Conservation (phyloP, 2,113 vertebrate species). For the Hippoglossus stenolepis region DNA sequence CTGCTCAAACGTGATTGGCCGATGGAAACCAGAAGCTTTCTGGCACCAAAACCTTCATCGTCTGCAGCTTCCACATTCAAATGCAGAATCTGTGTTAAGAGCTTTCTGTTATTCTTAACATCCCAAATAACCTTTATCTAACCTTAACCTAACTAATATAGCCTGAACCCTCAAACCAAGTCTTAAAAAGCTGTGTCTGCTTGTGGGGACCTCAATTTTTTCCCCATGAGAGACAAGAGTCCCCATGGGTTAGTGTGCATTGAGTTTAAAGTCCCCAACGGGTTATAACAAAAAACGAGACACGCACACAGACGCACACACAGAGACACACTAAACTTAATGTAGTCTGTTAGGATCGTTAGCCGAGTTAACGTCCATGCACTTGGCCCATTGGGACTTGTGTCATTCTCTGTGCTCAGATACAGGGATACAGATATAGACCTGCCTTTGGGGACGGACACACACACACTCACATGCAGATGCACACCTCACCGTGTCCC, state of each 20-base stretch:
- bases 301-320: neutral
- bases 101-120: neutral
- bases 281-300: neutral
- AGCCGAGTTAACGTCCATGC: slow-evolving; percentile 78
- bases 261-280: slow-evolving; percentile 5
- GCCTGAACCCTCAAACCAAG: neutral
- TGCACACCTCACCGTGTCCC: slow-evolving; percentile 25
- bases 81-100: too few relatives aligned
- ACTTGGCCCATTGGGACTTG: slow-evolving; percentile 58
- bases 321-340: slow-evolving; percentile 39
- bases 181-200: neutral
- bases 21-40: too few relatives aligned
- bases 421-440: slow-evolving; percentile 62
- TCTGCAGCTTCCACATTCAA: neutral
- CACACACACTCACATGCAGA: slow-evolving; percentile 37
- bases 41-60: too few relatives aligned
- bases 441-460: slow-evolving; percentile 50
- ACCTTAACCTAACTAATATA: neutral
- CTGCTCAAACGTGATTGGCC: neutral
- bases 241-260: neutral
- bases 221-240: neutral
- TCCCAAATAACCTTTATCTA: neutral
- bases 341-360: slow-evolving; percentile 73
- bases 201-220: neutral
- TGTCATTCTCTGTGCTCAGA: slow-evolving; percentile 72